phyloP scores from a whole-genome alignment of 2,113 vertebrate species.

The Opisthocomus hoazin region DNA sequence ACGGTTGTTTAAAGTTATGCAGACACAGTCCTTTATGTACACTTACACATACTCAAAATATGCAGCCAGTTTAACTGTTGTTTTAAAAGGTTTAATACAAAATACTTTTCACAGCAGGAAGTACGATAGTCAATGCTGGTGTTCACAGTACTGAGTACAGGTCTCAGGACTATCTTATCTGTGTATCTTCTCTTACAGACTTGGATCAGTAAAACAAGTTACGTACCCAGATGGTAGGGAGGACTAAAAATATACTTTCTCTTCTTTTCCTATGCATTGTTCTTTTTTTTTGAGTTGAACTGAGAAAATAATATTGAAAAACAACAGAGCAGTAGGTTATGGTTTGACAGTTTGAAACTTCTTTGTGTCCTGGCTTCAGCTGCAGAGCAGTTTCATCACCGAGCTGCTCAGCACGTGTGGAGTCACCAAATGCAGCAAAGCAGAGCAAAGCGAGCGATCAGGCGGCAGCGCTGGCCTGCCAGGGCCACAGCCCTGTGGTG shows the following conservation, averaged over 20 bases:
- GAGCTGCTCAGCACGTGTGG: rapidly evolving
- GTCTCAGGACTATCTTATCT: background rate
- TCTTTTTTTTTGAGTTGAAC: background rate
- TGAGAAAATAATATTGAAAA: background rate
- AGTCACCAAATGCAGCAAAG: background rate
- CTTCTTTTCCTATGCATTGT: background rate
- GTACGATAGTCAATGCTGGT: background rate
- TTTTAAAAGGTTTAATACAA: background rate
- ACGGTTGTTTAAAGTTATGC: background rate
- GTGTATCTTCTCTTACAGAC: background rate
- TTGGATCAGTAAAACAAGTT: background rate
- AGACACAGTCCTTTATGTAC: background rate
- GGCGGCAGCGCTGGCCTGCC: background rate
- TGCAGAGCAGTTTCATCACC: background rate
- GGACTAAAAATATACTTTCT: background rate
- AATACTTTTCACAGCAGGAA: background rate
- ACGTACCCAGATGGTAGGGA: background rate
- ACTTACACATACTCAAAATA: background rate
- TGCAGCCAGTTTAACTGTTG: background rate
- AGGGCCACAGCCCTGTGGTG: background rate
- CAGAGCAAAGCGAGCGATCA: background rate
- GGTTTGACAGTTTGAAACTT: background rate
- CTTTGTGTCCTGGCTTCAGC: background rate
- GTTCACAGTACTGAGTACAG: background rate
- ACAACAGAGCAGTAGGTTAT: background rate